These are phyloP conservation scores for Alouatta palliata DNA, from an alignment of 2,113 vertebrate genomes.

Conservation along the genomic window DNA sequence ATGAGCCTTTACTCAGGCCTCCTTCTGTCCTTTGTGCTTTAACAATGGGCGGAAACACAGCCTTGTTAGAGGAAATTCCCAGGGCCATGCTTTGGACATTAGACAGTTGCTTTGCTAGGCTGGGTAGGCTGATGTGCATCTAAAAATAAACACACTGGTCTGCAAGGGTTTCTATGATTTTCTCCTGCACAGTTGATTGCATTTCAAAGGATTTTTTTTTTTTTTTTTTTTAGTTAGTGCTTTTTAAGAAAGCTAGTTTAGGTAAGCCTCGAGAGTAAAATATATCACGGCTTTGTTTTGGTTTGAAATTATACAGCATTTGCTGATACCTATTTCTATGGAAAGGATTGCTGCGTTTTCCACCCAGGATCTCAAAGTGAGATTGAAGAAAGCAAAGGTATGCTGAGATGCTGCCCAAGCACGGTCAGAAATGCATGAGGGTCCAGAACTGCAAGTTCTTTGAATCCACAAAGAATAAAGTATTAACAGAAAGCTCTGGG, in stretches of 20 bases:
- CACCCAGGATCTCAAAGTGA: not conserved
- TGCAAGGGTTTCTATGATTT: slow-evolving; percentile 11
- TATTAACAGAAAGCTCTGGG: not conserved
- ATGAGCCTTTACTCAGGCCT: slow-evolving; percentile 72
- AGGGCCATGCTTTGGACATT: slow-evolving; percentile 81
- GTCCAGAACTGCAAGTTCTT: not conserved
- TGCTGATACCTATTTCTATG: not conserved
- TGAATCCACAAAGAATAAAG: not conserved
- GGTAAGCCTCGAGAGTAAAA: slow-evolving; percentile 3
- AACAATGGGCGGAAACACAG: slow-evolving; percentile 86
- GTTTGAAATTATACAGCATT: not conserved
- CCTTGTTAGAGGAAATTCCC: slow-evolving; percentile 87
- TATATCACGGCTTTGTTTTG: not conserved
- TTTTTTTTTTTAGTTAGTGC: not conserved
- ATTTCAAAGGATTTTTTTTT: slow-evolving; percentile 40
- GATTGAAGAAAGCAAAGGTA: not conserved
- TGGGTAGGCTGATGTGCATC: slow-evolving; percentile 14
- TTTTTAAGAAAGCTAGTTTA: slow-evolving; percentile 42
- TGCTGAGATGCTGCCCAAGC: not conserved
- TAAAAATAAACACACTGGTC: slow-evolving; percentile 74
- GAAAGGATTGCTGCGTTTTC: not conserved
- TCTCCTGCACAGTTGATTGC: not conserved
- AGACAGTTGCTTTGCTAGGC: slow-evolving; percentile 80
- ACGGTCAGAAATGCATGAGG: not conserved
- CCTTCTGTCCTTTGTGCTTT: slow-evolving; percentile 77